These are phyloP conservation scores for Minunthozetes semirufus DNA, from an alignment of 2,888 invertebrate species.

Conservation along the genomic window DNA sequence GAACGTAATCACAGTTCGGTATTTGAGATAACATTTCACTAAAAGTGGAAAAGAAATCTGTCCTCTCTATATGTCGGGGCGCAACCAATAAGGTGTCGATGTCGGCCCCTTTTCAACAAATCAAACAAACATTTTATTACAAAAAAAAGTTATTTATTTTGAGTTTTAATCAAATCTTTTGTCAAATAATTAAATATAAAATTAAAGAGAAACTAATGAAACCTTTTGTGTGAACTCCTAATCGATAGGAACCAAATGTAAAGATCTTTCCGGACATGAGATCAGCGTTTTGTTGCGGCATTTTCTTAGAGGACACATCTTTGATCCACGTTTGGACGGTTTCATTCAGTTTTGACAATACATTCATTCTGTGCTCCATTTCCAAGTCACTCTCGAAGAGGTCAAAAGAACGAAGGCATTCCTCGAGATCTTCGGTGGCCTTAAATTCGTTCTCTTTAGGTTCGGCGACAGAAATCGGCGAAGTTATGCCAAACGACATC, in stretches of 20 bases:
- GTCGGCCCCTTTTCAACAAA: too few species aligned
- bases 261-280: slow-evolving; percentile 92
- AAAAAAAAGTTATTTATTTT: too few species aligned
- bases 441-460: slow-evolving; percentile 71
- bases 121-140: too few species aligned
- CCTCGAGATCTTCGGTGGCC: slow-evolving; percentile 68
- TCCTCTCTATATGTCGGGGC: slow-evolving; percentile 85
- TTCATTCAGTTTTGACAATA: slow-evolving; percentile 68
- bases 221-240: slow-evolving; percentile 85
- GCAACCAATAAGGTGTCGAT: slow-evolving; percentile 98
- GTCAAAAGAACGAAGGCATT: slow-evolving; percentile 69
- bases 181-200: too few species aligned
- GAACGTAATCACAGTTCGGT: slow-evolving; percentile 71
- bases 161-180: too few species aligned
- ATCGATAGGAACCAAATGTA: slow-evolving; percentile 93
- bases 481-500: slow-evolving; percentile 69
- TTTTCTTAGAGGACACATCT: slow-evolving; percentile 76
- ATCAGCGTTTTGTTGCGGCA: slow-evolving; percentile 82
- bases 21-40: slow-evolving; percentile 80
- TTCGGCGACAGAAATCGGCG: slow-evolving; percentile 80
- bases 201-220: too few species aligned
- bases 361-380: slow-evolving; percentile 69
- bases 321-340: slow-evolving; percentile 91
- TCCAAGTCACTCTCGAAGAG: slow-evolving; percentile 86
- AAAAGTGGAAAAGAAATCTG: slow-evolving; percentile 93